Evolutionary conservation across 2,113 vertebrate genomes (phyloP).

Genomic region (Rana temporaria): DNA sequence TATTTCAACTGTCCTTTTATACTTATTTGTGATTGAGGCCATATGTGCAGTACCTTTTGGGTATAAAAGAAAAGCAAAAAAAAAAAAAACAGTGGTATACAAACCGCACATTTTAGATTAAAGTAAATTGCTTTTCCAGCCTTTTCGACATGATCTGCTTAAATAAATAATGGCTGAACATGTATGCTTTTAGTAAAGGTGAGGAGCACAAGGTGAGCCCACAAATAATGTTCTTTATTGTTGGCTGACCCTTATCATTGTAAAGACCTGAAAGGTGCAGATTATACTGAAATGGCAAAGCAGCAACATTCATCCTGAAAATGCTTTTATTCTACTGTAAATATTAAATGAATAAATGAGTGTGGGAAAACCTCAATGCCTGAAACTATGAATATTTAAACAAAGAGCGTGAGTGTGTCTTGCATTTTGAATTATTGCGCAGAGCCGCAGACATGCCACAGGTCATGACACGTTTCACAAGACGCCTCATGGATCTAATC

Average conservation of each 20-base stretch:
- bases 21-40: no score
- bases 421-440: conserved; percentile 1
- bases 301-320: neutral
- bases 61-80: no score
- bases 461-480: conserved; percentile 30
- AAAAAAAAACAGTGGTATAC: neutral
- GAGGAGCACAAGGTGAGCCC: neutral
- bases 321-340: conserved; percentile 5
- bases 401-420: conserved; percentile 11
- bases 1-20: no score
- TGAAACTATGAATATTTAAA: conserved; percentile 20
- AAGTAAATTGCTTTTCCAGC: neutral
- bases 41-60: no score
- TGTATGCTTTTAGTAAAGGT: neutral
- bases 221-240: conserved; percentile 5
- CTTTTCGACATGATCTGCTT: neutral
- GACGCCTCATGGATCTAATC: conserved; percentile 37
- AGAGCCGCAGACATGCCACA: conserved; percentile 18
- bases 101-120: neutral
- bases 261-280: neutral
- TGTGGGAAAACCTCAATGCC: conserved; percentile 2
- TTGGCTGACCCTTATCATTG: neutral
- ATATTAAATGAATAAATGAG: conserved; percentile 9
- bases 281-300: neutral
- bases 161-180: neutral